Conservation (phyloP, 2,113 vertebrate species). For the Carassius carassius region DNA sequence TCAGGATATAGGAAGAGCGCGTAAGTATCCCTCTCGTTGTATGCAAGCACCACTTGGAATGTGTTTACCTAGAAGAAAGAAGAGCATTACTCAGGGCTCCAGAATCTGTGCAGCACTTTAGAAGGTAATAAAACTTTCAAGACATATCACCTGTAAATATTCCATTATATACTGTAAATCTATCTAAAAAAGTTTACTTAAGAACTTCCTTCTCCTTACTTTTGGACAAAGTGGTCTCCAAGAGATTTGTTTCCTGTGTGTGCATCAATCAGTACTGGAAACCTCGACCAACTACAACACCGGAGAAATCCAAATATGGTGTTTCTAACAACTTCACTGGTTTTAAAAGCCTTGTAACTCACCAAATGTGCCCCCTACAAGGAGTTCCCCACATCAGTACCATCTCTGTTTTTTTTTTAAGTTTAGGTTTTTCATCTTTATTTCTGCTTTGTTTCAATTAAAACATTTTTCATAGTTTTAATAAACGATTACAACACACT, state of each 20-base stretch:
- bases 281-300: background rate
- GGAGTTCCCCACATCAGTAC: background rate
- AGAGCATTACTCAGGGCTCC: background rate
- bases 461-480: too few relatives aligned
- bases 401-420: background rate
- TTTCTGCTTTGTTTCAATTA: too few relatives aligned
- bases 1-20: conserved; percentile 89
- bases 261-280: too few relatives aligned
- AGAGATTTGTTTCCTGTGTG: background rate
- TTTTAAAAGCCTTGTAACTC: conserved; percentile 47
- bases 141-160: background rate
- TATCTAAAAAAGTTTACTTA: background rate
- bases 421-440: too few relatives aligned
- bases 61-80: conserved; percentile 83
- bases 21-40: conserved; percentile 82
- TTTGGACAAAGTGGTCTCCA: conserved; percentile 1
- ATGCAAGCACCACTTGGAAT: conserved; percentile 90
- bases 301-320: background rate
- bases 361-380: background rate
- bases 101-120: conserved; percentile 12
- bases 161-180: conserved; percentile 15
- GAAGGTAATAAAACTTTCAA: conserved; percentile 3
- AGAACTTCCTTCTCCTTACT: background rate
- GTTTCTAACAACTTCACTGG: background rate
- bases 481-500: too few relatives aligned